These are phyloP conservation scores for Phylloscopus whistleri DNA, from an alignment of 2,113 vertebrate genomes.

Conservation along the genomic window DNA sequence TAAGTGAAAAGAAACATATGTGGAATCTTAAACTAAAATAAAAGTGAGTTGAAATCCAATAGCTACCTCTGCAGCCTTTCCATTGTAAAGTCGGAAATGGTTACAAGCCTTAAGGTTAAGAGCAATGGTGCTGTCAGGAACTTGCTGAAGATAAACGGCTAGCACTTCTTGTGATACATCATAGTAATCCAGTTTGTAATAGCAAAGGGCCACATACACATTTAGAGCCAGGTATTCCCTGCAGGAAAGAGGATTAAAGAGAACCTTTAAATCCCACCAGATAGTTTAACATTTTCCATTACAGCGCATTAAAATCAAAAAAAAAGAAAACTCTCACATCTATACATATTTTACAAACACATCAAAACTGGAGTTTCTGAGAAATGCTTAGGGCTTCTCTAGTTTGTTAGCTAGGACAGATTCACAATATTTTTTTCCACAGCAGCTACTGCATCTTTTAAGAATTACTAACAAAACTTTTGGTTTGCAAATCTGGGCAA, in stretches of 20 bases:
- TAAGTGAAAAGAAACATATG: not conserved
- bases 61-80: conserved; percentile 93
- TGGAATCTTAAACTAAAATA: not conserved
- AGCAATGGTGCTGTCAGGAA: conserved; percentile 95
- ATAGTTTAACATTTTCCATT: not conserved
- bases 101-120: conserved; percentile 98
- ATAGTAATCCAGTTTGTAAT: conserved; percentile 98
- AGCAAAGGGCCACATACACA: conserved; percentile 95
- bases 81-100: conserved; percentile 93
- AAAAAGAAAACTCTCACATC: not conserved
- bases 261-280: not conserved
- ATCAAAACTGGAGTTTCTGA: not conserved
- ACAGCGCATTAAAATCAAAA: not conserved
- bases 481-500: not conserved
- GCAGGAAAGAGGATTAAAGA: conserved; percentile 23
- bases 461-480: not conserved
- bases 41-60: not conserved
- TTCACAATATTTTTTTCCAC: not conserved
- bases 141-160: conserved; percentile 93
- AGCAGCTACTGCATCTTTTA: not conserved
- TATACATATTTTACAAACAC: not conserved
- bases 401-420: not conserved
- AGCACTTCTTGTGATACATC: conserved; percentile 96
- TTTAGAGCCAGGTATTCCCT: conserved; percentile 95
- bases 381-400: not conserved